Evolutionary conservation across 1,140 invertebrate genomes (phyloP).

Genomic region (Drosophila lacertosa): DNA sequence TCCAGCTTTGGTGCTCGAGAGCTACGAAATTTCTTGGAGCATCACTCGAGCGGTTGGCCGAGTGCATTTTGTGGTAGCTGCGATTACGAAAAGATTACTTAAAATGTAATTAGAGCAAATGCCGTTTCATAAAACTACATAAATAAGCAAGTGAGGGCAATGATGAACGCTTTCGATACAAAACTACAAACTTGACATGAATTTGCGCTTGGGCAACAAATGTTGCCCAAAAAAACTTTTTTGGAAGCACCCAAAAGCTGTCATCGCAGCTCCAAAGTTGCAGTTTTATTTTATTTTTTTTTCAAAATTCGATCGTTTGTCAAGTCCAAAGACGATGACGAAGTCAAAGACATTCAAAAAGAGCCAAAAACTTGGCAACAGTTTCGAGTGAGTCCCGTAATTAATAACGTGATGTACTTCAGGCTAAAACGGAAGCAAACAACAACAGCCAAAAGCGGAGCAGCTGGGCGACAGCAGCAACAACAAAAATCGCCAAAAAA

Average conservation of each 20-base stretch:
- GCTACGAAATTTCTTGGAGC: conserved; percentile 63
- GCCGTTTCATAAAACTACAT: conserved; percentile 52
- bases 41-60: conserved; percentile 48
- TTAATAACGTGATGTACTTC: conserved; percentile 40
- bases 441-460: conserved; percentile 12
- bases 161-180: conserved; percentile 52
- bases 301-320: conserved; percentile 54
- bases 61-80: conserved; percentile 70
- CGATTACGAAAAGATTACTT: conserved; percentile 71
- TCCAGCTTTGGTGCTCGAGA: conserved; percentile 1
- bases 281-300: too few species aligned
- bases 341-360: conserved; percentile 6
- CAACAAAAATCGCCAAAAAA: conserved; percentile 3
- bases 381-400: conserved; percentile 24
- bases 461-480: conserved; percentile 3
- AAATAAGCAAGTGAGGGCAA: conserved; percentile 54
- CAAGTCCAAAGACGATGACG: conserved; percentile 48
- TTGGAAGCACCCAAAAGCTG: conserved; percentile 45
- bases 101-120: conserved; percentile 76
- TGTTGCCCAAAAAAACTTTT: conserved; percentile 41
- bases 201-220: conserved; percentile 58
- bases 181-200: conserved; percentile 71
- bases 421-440: conserved; percentile 42
- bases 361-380: conserved; percentile 26
- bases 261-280: conserved; percentile 33